Base-by-base conservation (phyloP, 2,113 vertebrate genomes). In the Tachysurus vachellii region DNA sequence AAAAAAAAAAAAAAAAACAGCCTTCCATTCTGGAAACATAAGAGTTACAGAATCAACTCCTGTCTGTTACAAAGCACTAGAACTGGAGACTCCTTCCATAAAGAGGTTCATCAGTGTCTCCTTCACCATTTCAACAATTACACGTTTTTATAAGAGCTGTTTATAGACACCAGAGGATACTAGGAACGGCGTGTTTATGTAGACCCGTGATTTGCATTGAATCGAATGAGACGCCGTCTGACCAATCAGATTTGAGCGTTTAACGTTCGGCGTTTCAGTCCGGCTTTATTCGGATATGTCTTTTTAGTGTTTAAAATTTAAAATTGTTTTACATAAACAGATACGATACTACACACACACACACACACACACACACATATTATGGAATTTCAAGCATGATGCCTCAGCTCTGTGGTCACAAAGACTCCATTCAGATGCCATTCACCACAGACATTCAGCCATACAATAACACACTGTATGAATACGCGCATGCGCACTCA, bases 371-470 rank as follows among this genome's bases (percentile, higher is more conserved):
- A 61, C 54, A 81, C 56, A 61, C 31, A 59, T 5, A 23, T 17
- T 26, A 80, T 19, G 68, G 86, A 61, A 87, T 87, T 82, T 71
- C 44, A 75, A 61, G 19, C 68, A 83, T 50, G 80, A 4, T 81
- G 47, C 19, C n/a, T 80, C 14, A 5, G 9, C 57, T 54, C 21
- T 80, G 47, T 42, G 26, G 1, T 4, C n/a, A 87, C 82, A 87
- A 71, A 88, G 57, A 16, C 13, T 81, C 76, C 31, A 88, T 93
- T 91, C 83, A 90, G 76, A 56, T 64, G 56, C 50, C 10, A 17
- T 53, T 83, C 28, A 85, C 50, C 66, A 70, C 85, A 47, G 84
- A 61, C 56, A 85, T 85, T 62, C 47, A 68, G 84, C 75, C 75
- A 54, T 56, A 66, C 59, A 85, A 80, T 54, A 31, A 64, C 28